Evolutionary conservation across 2,797 vertebrate species (phyloP).

Genomic region (Myoxocephalus aenaeus): DNA sequence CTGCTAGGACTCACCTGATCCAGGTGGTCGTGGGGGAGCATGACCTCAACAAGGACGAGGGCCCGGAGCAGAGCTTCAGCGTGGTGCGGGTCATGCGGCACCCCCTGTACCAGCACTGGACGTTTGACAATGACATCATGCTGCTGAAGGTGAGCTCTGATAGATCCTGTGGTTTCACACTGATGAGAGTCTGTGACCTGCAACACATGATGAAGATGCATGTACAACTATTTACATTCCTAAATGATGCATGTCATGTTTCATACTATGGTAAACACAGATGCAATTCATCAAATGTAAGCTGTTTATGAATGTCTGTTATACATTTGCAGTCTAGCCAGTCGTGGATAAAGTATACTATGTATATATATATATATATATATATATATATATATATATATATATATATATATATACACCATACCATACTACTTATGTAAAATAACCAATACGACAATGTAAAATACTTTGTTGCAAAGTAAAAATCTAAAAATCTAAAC

Average conservation of each 20-base stretch:
- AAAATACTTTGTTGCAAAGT: background rate
- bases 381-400: no score
- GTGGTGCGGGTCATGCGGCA: constrained; percentile 67
- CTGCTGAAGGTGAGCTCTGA: constrained; percentile 79
- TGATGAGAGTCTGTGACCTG: background rate
- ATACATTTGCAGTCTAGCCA: no score
- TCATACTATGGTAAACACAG: background rate
- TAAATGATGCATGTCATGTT: background rate
- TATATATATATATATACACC: no score
- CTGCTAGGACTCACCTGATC: constrained; percentile 69
- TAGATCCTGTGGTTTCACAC: background rate
- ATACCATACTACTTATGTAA: background rate
- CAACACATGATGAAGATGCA: background rate
- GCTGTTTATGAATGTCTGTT: no score
- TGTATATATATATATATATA: no score
- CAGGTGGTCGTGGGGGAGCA: constrained; percentile 80
- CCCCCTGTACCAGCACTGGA: constrained; percentile 68
- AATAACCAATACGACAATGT: background rate
- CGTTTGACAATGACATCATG: constrained; percentile 85
- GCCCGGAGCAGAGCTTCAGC: constrained; percentile 74
- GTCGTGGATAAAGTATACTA: no score
- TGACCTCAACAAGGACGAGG: constrained; percentile 57
- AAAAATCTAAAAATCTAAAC: background rate
- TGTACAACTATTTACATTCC: background rate
- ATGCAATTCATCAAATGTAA: background rate